Conservation (phyloP, 2,797 vertebrate species). For the Trachurus trachurus region DNA sequence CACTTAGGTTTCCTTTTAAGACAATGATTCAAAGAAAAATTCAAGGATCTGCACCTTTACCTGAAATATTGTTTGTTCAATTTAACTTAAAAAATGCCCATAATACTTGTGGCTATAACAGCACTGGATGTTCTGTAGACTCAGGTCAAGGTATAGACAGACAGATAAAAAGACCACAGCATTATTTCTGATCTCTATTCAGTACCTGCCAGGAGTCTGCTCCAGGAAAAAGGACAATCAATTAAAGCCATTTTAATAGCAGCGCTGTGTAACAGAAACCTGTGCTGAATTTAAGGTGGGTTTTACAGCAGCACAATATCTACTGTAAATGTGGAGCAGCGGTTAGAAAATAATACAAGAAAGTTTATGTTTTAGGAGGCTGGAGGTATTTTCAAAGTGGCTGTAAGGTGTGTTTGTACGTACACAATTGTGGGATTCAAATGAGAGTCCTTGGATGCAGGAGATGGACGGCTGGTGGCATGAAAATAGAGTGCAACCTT, state of each 20-base stretch:
- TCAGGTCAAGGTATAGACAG: too few species aligned
- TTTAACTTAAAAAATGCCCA: too few species aligned
- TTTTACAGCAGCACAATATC: constrained; percentile 22
- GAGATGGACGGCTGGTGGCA: constrained; percentile 19
- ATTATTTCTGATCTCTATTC: too few species aligned
- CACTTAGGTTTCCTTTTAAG: too few species aligned
- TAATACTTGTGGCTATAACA: too few species aligned
- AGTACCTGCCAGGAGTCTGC: neutral
- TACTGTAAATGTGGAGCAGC: neutral
- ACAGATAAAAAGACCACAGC: too few species aligned
- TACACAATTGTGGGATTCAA: constrained; percentile 26
- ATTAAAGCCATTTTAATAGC: too few species aligned
- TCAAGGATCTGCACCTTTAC: too few species aligned
- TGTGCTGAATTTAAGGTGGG: constrained; percentile 28
- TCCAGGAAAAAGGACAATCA: too few species aligned
- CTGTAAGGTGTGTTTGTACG: constrained; percentile 3
- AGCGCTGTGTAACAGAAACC: constrained; percentile 16
- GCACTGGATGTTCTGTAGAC: too few species aligned
- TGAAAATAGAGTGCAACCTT: constrained; percentile 41
- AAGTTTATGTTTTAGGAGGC: neutral
- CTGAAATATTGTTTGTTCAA: too few species aligned
- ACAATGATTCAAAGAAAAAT: too few species aligned
- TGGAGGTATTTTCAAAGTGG: constrained; percentile 4
- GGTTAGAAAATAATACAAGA: neutral
- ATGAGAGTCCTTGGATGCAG: constrained; percentile 13